A percentile compares a stretch with the other conserved stretches of the same genome.
Conservation (phyloP, 2,797 vertebrate species). For the Tarsius wallacei region DNA sequence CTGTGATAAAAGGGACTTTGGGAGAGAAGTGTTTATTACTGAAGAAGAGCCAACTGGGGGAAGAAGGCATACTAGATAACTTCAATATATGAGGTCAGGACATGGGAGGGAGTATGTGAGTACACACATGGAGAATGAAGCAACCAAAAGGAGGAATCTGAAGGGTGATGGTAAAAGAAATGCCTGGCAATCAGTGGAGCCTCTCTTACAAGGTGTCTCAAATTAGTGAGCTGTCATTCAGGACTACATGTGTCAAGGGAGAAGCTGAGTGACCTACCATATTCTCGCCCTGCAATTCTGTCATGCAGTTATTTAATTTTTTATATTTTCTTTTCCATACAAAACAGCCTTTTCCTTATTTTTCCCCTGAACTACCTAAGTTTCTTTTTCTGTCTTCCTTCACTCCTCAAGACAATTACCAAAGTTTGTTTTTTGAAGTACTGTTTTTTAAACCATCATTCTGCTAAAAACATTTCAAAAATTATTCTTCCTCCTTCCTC, state of each 20-base stretch:
- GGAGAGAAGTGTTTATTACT: background rate
- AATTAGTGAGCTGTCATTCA: background rate
- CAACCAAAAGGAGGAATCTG: background rate
- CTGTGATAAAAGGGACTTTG: background rate
- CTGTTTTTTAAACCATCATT: background rate
- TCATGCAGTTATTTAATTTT: background rate
- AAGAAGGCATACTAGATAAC: background rate
- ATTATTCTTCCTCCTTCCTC: too few relatives aligned
- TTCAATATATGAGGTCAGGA: background rate
- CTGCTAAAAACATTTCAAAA: background rate
- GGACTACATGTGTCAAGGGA: too few relatives aligned
- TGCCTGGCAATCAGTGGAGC: too few relatives aligned
- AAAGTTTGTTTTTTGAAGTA: background rate
- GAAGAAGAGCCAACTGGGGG: background rate
- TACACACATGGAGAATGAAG: background rate
- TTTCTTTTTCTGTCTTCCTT: background rate
- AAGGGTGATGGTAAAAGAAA: fast-evolving
- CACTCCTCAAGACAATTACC: background rate
- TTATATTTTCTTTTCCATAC: background rate
- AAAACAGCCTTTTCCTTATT: background rate
- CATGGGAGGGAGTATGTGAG: background rate
- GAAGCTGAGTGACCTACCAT: background rate
- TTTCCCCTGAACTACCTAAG: background rate
- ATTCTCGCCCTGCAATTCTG: background rate
- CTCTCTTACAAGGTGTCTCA: background rate